Conservation (phyloP, 30 jellyfish, hydroid and myxozoan species). For the Haliclystus octoradiatus region DNA sequence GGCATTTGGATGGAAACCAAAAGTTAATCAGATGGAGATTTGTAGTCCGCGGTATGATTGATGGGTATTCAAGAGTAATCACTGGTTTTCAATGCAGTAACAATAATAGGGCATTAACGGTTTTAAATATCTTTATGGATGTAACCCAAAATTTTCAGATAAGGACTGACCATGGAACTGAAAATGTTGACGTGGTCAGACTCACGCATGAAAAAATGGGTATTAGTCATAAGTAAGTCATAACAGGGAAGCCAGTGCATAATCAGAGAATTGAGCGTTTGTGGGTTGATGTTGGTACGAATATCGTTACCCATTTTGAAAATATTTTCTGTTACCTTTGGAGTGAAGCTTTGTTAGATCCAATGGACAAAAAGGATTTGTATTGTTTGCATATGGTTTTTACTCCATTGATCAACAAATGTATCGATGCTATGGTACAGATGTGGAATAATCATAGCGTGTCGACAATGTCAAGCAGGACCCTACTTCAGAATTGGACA, state of each 20-base stretch:
- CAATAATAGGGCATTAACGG: constrained; percentile 16
- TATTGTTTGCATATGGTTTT: too few relatives aligned
- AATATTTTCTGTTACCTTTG: constrained; percentile 8
- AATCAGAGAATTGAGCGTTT: constrained; percentile 23
- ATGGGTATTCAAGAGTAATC: constrained; percentile 17
- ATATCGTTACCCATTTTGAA: constrained; percentile 4
- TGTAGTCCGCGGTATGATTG: constrained; percentile 9
- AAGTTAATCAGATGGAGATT: constrained; percentile 20
- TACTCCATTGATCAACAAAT: too few relatives aligned
- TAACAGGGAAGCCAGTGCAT: constrained; percentile 35
- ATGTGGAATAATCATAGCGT: too few relatives aligned
- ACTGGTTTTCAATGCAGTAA: constrained; percentile 1
- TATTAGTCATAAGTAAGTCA: constrained; percentile 3
- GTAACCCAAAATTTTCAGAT: constrained; percentile 7
- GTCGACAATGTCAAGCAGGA: too few relatives aligned
- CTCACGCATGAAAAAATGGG: constrained; percentile 17
- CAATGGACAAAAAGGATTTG: too few relatives aligned
- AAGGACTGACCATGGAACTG: constrained; percentile 25
- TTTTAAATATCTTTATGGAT: constrained; percentile 2
- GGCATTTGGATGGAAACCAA: constrained; percentile 27
- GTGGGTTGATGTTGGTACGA: constrained; percentile 10
- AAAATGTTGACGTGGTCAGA: constrained; percentile 15
- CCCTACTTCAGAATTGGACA: too few relatives aligned
- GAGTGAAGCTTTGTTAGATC: background rate
- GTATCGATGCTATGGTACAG: too few relatives aligned